These are phyloP conservation scores for Polydrusus tereticollis DNA, from an alignment of 2,888 invertebrate genomes.

Conservation along the genomic window DNA sequence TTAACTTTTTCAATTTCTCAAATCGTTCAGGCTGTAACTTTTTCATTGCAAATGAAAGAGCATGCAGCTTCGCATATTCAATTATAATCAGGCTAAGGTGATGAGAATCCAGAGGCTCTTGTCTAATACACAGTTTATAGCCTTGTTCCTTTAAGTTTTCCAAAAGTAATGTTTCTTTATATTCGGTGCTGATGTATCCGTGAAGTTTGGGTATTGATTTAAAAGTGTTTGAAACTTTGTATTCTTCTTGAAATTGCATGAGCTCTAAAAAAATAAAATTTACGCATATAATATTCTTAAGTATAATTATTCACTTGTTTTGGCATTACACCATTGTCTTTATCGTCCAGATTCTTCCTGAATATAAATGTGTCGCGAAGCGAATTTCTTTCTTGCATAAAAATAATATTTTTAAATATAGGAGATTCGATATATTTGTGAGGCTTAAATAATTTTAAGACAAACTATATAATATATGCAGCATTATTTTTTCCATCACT, in stretches of 20 bases:
- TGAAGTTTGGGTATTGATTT: conserved; percentile 41
- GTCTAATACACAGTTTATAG: conserved; percentile 21
- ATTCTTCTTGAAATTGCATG: conserved; percentile 25
- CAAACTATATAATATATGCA: too few relatives aligned
- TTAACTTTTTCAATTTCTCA: conserved; percentile 15
- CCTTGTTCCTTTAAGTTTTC: conserved; percentile 55
- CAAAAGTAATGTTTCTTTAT: conserved; percentile 53
- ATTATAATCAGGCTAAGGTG: conserved; percentile 38
- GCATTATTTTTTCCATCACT: too few relatives aligned
- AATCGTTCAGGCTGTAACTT: conserved; percentile 32
- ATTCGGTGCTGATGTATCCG: conserved; percentile 32
- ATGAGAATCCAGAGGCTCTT: conserved; percentile 36
- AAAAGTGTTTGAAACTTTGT: conserved; percentile 36
- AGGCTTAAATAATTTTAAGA: too few relatives aligned
- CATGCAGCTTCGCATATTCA: conserved; percentile 43
- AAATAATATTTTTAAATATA: too few relatives aligned
- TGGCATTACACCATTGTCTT: too few relatives aligned
- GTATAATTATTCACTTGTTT: too few relatives aligned
- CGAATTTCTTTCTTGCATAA: too few relatives aligned
- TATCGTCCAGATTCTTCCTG: too few relatives aligned
- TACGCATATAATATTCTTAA: too few relatives aligned
- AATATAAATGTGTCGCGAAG: too few relatives aligned
- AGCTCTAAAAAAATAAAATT: conserved; percentile 31
- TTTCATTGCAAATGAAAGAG: conserved; percentile 43
- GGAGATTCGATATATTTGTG: too few relatives aligned